A percentile compares a stretch with the other conserved stretches of the same genome.
Evolutionary conservation across 2,888 invertebrate genomes (phyloP).

Genomic region (Drosophila mulleri): DNA sequence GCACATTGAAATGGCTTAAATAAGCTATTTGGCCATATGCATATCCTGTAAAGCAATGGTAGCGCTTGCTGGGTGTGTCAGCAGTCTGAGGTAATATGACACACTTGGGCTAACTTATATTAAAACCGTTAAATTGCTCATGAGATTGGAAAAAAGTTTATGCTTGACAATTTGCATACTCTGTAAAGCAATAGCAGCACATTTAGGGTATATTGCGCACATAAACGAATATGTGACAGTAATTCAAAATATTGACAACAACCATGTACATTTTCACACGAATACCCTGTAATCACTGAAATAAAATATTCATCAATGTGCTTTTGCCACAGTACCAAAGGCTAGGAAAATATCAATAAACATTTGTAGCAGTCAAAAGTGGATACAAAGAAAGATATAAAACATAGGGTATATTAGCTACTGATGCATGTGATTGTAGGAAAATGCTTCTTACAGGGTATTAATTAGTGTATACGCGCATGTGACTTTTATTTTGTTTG

Average conservation of each 20-base stretch:
- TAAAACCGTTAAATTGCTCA: no score
- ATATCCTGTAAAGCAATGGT: neutral
- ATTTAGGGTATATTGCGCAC: no score
- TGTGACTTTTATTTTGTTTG: neutral
- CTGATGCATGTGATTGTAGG: no score
- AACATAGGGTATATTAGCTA: neutral
- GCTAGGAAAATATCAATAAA: constrained; percentile 2
- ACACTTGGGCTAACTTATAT: no score
- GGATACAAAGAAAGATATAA: neutral
- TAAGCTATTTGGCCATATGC: neutral
- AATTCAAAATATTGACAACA: no score
- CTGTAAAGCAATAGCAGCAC: no score
- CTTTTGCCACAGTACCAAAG: neutral
- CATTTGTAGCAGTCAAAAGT: neutral
- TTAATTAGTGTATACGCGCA: neutral
- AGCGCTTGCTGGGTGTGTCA: no score
- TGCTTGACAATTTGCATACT: no score
- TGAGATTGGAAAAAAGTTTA: no score
- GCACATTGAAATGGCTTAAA: neutral
- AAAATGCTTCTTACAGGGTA: constrained; percentile 1
- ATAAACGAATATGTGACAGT: no score
- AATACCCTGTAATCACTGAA: constrained; percentile 4
- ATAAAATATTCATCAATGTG: neutral
- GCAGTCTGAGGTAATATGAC: neutral
- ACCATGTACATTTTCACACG: neutral